phyloP scores from a whole-genome alignment of 2,797 vertebrate genomes.

The Morelia viridis region DNA sequence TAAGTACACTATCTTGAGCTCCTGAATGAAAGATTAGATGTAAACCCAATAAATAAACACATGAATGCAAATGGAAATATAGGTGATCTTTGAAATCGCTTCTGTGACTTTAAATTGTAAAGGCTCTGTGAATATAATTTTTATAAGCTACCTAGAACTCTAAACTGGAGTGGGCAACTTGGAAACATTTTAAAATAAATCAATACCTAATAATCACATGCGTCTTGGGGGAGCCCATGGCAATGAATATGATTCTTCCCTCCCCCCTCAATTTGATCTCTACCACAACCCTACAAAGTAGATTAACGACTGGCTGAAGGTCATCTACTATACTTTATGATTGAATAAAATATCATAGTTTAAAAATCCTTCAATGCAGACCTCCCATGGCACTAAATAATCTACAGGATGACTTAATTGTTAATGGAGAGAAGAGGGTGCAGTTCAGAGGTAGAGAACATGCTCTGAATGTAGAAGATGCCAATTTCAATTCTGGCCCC shows the following conservation, averaged over 20 bases:
- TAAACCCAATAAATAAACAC: background rate
- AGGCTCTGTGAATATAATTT: background rate
- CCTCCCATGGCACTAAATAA: background rate
- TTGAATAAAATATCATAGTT: background rate
- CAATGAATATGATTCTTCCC: background rate
- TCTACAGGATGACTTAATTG: no score
- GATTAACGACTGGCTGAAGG: background rate
- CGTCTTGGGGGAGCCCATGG: background rate
- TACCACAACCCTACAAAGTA: background rate
- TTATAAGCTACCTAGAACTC: background rate
- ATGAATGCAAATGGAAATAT: background rate
- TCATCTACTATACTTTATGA: background rate
- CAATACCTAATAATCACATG: background rate
- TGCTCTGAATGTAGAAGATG: no score
- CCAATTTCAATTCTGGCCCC: no score
- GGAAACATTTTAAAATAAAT: background rate
- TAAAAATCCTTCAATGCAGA: background rate
- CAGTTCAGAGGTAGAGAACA: no score
- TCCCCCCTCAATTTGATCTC: background rate
- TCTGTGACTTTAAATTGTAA: background rate
- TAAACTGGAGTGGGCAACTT: background rate
- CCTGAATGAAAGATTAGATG: no score
- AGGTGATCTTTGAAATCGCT: background rate
- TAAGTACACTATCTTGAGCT: no score
- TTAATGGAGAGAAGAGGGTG: no score